Percentiles rank a stretch among this genome's conserved stretches.
Evolutionary conservation across 2,888 invertebrate genomes (phyloP).

Genomic region (Perizoma flavofasciatum): DNA sequence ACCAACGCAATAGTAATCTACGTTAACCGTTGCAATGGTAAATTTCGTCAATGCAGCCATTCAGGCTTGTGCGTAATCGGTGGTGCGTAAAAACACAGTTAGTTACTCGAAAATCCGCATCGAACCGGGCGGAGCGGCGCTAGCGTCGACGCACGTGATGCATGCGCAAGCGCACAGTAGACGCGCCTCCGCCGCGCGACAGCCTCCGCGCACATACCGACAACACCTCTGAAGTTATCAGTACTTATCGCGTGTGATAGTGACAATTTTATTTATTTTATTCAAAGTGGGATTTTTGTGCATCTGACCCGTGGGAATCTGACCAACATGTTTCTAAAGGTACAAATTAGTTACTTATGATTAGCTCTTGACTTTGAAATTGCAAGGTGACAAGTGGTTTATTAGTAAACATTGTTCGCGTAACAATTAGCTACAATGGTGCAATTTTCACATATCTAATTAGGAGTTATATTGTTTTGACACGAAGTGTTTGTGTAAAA

Average conservation of each 20-base stretch:
- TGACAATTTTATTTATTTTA: constrained; percentile 47
- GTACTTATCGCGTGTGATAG: constrained; percentile 70
- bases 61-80: constrained; percentile 50
- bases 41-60: constrained; percentile 48
- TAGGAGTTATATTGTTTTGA: constrained; percentile 45
- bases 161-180: constrained; percentile 72
- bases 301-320: constrained; percentile 36
- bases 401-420: constrained; percentile 55
- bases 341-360: constrained; percentile 53
- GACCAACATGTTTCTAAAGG: constrained; percentile 60
- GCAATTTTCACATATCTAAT: constrained; percentile 50
- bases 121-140: constrained; percentile 65
- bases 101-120: constrained; percentile 61
- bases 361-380: constrained; percentile 41
- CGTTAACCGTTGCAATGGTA: constrained; percentile 37
- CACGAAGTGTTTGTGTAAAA: constrained; percentile 18
- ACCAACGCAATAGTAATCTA: constrained; percentile 32
- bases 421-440: constrained; percentile 47
- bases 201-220: constrained; percentile 72
- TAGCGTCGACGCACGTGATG: constrained; percentile 72
- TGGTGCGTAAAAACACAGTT: constrained; percentile 71
- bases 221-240: constrained; percentile 58
- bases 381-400: constrained; percentile 48
- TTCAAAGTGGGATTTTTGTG: constrained; percentile 44
- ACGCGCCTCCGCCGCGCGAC: constrained; percentile 72